These are phyloP conservation scores for Leucoptera coffeella DNA, from an alignment of 2,888 invertebrate species.

Conservation along the genomic window DNA sequence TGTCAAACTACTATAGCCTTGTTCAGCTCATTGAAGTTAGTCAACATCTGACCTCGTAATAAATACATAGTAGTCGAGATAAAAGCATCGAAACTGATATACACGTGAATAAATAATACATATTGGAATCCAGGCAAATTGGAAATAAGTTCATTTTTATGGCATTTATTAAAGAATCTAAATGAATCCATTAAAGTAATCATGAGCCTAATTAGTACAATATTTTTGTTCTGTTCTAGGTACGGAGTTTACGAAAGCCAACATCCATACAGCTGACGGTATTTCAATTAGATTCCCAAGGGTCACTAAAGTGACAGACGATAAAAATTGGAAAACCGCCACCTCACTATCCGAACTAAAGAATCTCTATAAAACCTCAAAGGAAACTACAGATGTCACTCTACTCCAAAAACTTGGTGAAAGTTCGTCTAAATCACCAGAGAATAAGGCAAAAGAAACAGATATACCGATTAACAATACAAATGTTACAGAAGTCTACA, in stretches of 20 bases:
- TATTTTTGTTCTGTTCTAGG: conserved; percentile 43
- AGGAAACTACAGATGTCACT: conserved; percentile 57
- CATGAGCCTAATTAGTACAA: too few relatives aligned
- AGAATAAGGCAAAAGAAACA: not conserved
- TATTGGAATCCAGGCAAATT: too few relatives aligned
- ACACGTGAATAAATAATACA: too few relatives aligned
- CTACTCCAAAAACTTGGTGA: conserved; percentile 42
- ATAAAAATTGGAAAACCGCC: conserved; percentile 81
- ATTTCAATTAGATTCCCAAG: conserved; percentile 93
- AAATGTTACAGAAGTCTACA: not conserved
- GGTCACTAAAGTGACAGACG: conserved; percentile 73
- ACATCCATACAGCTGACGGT: conserved; percentile 85
- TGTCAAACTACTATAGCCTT: too few relatives aligned
- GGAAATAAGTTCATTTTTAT: not conserved
- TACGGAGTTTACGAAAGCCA: conserved; percentile 72
- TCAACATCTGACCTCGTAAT: too few relatives aligned
- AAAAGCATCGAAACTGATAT: too few relatives aligned
- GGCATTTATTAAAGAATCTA: not conserved
- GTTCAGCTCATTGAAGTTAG: too few relatives aligned
- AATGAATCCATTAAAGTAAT: too few relatives aligned
- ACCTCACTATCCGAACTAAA: conserved; percentile 72
- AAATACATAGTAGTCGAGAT: too few relatives aligned
- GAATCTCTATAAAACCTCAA: conserved; percentile 61
- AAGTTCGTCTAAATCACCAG: conserved; percentile 12
- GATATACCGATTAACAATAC: not conserved